Percentiles rank a stretch among this genome's conserved stretches.
Conservation (phyloP, 2,797 vertebrate species). For the Bucorvus abyssinicus region DNA sequence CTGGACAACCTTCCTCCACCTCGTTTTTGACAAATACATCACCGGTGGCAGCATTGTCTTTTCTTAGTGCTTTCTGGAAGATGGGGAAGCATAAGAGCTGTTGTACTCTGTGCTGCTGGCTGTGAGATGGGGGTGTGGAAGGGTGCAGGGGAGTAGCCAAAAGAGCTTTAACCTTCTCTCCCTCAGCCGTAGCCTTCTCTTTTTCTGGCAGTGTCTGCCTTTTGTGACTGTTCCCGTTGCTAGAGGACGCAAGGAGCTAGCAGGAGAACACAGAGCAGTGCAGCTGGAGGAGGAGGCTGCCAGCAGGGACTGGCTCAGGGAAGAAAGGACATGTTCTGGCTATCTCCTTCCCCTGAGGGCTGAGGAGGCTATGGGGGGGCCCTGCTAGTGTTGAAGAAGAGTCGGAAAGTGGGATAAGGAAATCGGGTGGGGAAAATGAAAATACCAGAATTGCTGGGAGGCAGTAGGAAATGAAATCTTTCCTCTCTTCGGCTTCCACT, state of each 20-base stretch:
- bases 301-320: not conserved
- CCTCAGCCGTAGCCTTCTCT: not conserved
- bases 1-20: not conserved
- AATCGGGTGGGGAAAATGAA: conserved; percentile 20
- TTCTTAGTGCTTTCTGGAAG: not conserved
- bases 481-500: not conserved
- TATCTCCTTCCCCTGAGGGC: not conserved
- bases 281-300: not conserved
- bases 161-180: not conserved
- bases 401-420: conserved; percentile 28
- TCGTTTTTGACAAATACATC: rapidly evolving
- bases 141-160: not conserved
- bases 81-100: not conserved
- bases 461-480: not conserved
- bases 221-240: not conserved
- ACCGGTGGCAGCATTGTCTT: not conserved
- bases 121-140: not conserved
- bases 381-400: not conserved
- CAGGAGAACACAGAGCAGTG: not conserved
- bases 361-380: not conserved
- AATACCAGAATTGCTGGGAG: not conserved
- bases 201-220: not conserved
- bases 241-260: not conserved
- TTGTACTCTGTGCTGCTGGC: rapidly evolving
- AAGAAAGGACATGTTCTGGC: not conserved